Evolutionary conservation across 2,888 invertebrate genomes (phyloP), one percentile per base, ranked within the genome.

Genomic region (Scaptomyza parva): DNA sequence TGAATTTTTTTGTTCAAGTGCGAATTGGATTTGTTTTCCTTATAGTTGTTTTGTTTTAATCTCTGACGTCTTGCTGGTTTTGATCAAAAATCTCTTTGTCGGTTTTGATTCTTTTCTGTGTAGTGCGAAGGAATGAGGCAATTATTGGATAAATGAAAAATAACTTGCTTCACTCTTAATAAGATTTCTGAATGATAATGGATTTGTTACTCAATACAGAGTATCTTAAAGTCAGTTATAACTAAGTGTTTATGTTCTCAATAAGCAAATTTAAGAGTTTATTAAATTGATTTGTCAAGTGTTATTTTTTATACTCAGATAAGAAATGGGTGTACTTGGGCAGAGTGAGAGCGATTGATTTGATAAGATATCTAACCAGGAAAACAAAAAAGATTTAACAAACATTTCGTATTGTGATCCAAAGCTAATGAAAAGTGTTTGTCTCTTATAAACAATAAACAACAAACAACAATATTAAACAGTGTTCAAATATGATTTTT

Each of bases 281-380:
- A n/a, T 39, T 35, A 48, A n/a, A 54, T 41, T 11, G 54, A 22
- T 45, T 57, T 53, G 37, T 43, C 51, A 43, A 53, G 37, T 44
- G 30, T 54, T 40, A 4, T 54, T 55, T 50, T 58, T 54, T 9
- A 5, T 28, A 28, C 20, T 12, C 14, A 39, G 78, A 73, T 73
- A 73, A 73, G 73, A 58, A 50, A 8, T 22, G 11, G 30, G n/a
- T 39, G 50, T 28, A 35, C 33, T 14, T 47, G 24, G 37, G 14
- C 33, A 60, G 5, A 35, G n/a, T 30, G 48, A 50, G 14, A 48
- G 28, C 14, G 22, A 44, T 14, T 37, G 28, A 28, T 47, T 35
- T 47, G 67, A 73, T 73, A 66, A 78, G 47, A 67, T 58, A 20
- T 55, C 18, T n/a, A 8, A 39, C 26, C 24, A 11, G n/a, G n/a